These are phyloP conservation scores for Diplazon laetatorius DNA, from an alignment of 2,888 invertebrate species.

Conservation along the genomic window DNA sequence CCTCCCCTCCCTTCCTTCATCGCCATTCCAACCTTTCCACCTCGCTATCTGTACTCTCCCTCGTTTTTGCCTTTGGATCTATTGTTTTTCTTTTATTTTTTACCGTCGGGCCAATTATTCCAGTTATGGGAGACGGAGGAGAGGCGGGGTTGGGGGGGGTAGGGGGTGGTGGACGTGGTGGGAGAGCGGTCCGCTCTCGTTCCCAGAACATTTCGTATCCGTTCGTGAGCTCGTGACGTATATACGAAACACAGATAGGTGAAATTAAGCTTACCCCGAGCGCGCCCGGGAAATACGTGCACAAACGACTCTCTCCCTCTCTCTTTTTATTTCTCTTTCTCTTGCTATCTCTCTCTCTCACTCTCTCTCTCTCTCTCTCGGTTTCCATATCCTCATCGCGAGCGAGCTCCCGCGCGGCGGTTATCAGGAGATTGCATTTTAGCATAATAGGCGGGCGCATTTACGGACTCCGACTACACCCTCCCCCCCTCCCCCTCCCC, in stretches of 20 bases:
- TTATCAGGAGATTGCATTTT: conserved; percentile 78
- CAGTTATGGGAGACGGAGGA: background rate
- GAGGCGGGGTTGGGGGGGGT: background rate
- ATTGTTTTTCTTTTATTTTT: background rate
- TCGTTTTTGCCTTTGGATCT: background rate
- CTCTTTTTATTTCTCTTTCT: no score
- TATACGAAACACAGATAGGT: conserved; percentile 66
- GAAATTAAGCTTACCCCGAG: conserved; percentile 70
- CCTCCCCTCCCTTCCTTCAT: conserved; percentile 15
- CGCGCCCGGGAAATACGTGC: conserved; percentile 44
- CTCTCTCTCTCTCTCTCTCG: no score
- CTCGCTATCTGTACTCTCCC: background rate
- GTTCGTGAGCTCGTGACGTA: conserved; percentile 12
- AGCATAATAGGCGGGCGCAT: conserved; percentile 73
- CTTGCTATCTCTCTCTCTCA: no score
- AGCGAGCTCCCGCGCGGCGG: conserved; percentile 64
- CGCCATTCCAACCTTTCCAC: background rate
- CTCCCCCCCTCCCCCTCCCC: background rate
- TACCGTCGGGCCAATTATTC: background rate
- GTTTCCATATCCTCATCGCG: conserved; percentile 7
- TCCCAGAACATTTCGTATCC: conserved; percentile 35
- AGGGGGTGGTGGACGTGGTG: no score
- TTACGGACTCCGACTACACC: conserved; percentile 61
- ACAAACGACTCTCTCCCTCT: background rate
- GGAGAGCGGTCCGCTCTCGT: conserved; percentile 22